A percentile compares a stretch with the other conserved stretches of the same genome.
These are phyloP conservation scores for Pangasius larnaudii DNA, from an alignment of 2,797 vertebrate species.

Conservation along the genomic window DNA sequence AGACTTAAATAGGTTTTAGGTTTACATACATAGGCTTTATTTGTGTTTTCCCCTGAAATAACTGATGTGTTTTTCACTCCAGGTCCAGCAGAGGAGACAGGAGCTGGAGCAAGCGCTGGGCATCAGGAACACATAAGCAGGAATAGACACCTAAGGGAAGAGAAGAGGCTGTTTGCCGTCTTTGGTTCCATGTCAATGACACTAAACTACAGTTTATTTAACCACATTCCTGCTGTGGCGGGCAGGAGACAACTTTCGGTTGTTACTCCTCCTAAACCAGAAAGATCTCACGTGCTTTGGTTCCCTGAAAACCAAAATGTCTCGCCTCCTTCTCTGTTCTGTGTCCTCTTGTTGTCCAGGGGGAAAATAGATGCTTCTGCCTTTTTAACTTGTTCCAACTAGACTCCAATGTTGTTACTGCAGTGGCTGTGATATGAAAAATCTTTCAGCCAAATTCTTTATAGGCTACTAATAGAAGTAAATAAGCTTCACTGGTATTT, in stretches of 20 bases:
- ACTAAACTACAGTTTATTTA: slow-evolving; percentile 43
- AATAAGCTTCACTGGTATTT: slow-evolving; percentile 17
- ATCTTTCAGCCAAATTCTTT: background rate
- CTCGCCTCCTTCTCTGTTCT: background rate
- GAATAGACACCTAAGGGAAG: background rate
- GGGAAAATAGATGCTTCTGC: background rate
- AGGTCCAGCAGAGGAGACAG: slow-evolving; percentile 98
- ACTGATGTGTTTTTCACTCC: slow-evolving; percentile 18
- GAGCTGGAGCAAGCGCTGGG: slow-evolving; percentile 97
- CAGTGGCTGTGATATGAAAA: background rate
- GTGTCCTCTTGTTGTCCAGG: background rate
- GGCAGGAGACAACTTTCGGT: background rate
- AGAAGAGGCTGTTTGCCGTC: slow-evolving; percentile 30
- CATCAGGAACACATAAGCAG: slow-evolving; percentile 93
- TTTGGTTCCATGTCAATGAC: slow-evolving; percentile 40
- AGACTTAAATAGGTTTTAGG: background rate
- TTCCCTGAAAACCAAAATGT: slow-evolving; percentile 12
- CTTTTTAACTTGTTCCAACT: background rate
- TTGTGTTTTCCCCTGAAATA: background rate
- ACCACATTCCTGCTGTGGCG: slow-evolving; percentile 27
- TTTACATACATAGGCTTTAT: too few species aligned
- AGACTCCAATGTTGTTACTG: slow-evolving; percentile 6
- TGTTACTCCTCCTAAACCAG: slow-evolving; percentile 2
- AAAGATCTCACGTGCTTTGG: background rate
- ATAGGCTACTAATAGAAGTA: slow-evolving; percentile 16